Evolutionary conservation across 92 coral and sea anemone genomes (phyloP), one percentile per base, ranked within the genome.

Genomic region (Siderastrea siderea): DNA sequence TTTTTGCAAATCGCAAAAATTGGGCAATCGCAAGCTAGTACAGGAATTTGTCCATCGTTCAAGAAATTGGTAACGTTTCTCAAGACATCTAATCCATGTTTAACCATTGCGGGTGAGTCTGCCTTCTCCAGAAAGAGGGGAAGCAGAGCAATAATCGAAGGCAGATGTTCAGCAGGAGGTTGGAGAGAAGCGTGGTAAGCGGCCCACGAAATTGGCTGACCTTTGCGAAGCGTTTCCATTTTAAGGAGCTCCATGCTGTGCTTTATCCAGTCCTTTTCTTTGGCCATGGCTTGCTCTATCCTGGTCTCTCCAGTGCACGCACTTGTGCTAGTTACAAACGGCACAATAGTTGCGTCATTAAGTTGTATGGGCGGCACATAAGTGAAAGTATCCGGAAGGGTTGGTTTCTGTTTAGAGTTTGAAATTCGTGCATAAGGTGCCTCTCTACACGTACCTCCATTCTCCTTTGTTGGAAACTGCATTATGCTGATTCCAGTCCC

Each of bases 41-140:
- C 80, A 17, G 82, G 81, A 43, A 83, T 47, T 59, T 88, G 87
- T 6, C 73, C 87, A n/a, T 65, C 60, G 58, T 80, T 88, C n/a
- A 88, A 52, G 66, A 66, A 72, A 19, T 72, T 26, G 49, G 68
- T 61, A 70, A 74, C 70, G 38, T 72, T 80, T 47, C 62, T 52
- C 50, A 51, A 26, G 26, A 88, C 55, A 58, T 88, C 81, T 50
- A 81, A n/a, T 26, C 55, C 91, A 46, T 88, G 91, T 69, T 81
- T 81, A 11, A 88, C 58, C 91, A 81, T 88, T 38, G 90, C 71
- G 45, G 71, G 65, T 51, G 90, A 48, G 19, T 77, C 68, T 44
- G 90, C 79, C 19, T 86, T 78, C 75, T 86, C 90, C 49, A 57
- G 6, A 70, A 87, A 71, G 19, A 77, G 60, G 51, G 90, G 90